Evolutionary conservation across 2,888 invertebrate genomes (phyloP).

Genomic region (Drosophila acutilabella): DNA sequence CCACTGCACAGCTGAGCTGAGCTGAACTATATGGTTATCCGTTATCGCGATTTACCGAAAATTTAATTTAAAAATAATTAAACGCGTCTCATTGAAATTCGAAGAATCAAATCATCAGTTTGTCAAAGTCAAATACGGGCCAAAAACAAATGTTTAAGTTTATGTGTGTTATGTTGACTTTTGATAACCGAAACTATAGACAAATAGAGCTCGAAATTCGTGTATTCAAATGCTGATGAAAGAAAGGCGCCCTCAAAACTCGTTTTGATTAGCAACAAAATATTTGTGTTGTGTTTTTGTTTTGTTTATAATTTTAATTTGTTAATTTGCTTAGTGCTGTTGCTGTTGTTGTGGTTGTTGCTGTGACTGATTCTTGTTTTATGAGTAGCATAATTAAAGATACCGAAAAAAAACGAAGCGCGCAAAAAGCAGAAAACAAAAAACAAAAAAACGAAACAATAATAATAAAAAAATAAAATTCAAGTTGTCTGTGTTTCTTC

Average conservation of each 20-base stretch:
- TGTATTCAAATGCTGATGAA: constrained; percentile 27
- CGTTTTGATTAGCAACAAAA: constrained; percentile 39
- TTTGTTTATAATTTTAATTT: constrained; percentile 10
- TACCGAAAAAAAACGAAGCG: constrained; percentile 26
- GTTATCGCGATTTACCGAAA: constrained; percentile 27
- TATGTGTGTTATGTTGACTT: background rate
- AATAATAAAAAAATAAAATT: constrained; percentile 30
- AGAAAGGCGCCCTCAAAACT: constrained; percentile 41
- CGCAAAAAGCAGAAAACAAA: constrained; percentile 10
- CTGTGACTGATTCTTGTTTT: constrained; percentile 42
- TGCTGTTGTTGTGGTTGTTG: constrained; percentile 21
- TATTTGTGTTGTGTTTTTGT: constrained; percentile 9
- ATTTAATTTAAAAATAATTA: constrained; percentile 19
- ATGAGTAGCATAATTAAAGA: constrained; percentile 55
- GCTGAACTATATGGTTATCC: constrained; percentile 14
- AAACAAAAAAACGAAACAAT: constrained; percentile 12
- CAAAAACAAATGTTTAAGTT: background rate
- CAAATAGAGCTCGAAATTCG: constrained; percentile 27
- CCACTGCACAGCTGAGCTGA: constrained; percentile 26
- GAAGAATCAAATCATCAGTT: constrained; percentile 3
- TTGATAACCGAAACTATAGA: constrained; percentile 39
- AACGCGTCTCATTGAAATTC: constrained; percentile 2
- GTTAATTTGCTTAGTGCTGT: constrained; percentile 6
- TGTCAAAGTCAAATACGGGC: constrained; percentile 27
- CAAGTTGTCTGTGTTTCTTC: constrained; percentile 35